Base-by-base conservation (phyloP, 2,113 vertebrate species). In the Centropus bengalensis region DNA sequence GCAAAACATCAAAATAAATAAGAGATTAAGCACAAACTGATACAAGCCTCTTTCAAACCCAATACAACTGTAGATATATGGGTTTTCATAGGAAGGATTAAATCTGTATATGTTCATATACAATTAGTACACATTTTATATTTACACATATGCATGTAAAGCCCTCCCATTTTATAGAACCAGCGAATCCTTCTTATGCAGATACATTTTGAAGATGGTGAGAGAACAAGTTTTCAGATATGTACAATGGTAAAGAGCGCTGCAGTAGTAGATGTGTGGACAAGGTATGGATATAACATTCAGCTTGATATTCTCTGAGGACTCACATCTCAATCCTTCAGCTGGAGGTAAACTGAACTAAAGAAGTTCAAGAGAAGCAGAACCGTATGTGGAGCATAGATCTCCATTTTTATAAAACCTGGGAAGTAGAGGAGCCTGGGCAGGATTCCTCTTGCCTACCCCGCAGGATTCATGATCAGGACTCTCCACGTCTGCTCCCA, bases 281-380 rank as follows among this genome's bases (percentile, higher is more conserved):
- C 15, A 56, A 49, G 78, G 4, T 14, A 74, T 67, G 40, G 42
- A 56, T 11, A 3, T 0, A 67, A 51, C 0, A 0, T 20, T 56
- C 9, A 81, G 60, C 24, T 33, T 40, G 47, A 44, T 47, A 71
- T 6, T 28, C 54, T 82, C 66, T 10, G n/a, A 69, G 30, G 20
- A 8, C 33, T 47, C 38, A 45, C 55, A 77, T 21, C 16, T 45
- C 17, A 21, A 49, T 26, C 13, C 12, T 54, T 33, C 27, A 59
- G 16, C 23, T 27, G n/a, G 30, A 81, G 30, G 24, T 33, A 42
- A 67, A 32, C 23, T 78, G 44, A 24, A 45, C 0, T 0, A 1
- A 24, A 60, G 55, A 28, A 62, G 38, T 12, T 26, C 45, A 24
- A 68, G 30, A 30, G 33, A 14, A 66, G 12, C 20, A 77, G 51